Evolutionary conservation across 1,140 invertebrate species (phyloP).

Genomic region (Nebria ingens): DNA sequence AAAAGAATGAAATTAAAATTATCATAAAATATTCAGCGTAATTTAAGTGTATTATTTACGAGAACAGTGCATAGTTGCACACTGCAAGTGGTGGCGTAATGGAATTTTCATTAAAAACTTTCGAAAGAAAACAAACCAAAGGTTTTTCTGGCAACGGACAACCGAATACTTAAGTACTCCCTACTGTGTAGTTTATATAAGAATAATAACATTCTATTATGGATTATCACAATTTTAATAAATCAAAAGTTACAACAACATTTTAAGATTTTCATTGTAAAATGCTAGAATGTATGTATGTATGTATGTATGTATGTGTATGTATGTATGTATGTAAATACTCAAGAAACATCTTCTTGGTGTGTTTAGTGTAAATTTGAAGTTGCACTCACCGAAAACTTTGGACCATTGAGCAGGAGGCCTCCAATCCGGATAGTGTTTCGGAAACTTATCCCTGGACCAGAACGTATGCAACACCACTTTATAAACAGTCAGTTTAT

Average conservation of each 20-base stretch:
- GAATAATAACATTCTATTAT: too few species aligned
- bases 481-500: conserved; percentile 72
- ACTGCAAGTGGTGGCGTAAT: neutral
- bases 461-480: conserved; percentile 80
- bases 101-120: neutral
- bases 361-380: too few species aligned
- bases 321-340: too few species aligned
- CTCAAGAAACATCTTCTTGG: too few species aligned
- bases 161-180: neutral
- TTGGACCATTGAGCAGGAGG: conserved; percentile 85
- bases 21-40: neutral
- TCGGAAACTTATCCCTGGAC: conserved; percentile 80
- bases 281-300: too few species aligned
- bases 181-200: too few species aligned
- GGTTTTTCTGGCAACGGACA: too few species aligned
- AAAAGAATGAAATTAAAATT: too few species aligned
- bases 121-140: neutral
- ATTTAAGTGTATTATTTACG: neutral
- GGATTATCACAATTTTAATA: too few species aligned
- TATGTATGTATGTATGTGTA: too few species aligned
- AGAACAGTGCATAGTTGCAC: neutral
- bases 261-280: too few species aligned
- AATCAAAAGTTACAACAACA: too few species aligned
- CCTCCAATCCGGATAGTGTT: conserved; percentile 85
- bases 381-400: conserved; percentile 79